Base-by-base conservation (phyloP, 1,140 invertebrate species). In the Conus betulinus region DNA sequence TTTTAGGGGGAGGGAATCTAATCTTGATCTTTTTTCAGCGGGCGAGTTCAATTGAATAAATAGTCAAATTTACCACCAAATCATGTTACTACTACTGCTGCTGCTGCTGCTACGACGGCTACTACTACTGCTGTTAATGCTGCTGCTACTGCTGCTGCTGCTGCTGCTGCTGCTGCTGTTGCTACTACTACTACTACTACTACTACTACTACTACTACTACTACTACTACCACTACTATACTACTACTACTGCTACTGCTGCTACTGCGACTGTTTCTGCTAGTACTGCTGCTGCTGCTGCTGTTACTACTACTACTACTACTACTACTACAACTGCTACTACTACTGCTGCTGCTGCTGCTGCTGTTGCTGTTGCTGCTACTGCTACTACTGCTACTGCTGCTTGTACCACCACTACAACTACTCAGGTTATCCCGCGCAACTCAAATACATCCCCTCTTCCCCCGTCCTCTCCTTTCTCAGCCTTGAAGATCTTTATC, bases 131-230 rank as follows among this genome's bases (percentile, higher is more conserved):
- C 78, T 25, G 13, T 15, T 11, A 15, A 11, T 81, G 25, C 78
- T 81, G 25, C 3, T 81, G 52, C 78, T 81, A 5, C 39, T 39
- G 39, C 39, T 39, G 39, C 39, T 39, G 3, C 39, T 39, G 39
- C 39, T 39, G 3, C 39, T 39, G 3, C 39, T 39, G 3, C 39
- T 39, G 3, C 39, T 39, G 3, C 39, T 39, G 3, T 5, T 81
- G 5, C 78, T 81, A 81, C 78, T 81, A 5, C 78, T 81, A 5
- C 78, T 81, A 5, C 78, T 81, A 81, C 78, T 81, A 81, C 78
- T 81, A 25, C 78, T 81, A 81, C 25, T 25, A n/a, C 78, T 81
- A 81, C 78, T 25, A n/a, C 25, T 20, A 81, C 25, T 25, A 81
- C 39, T 39, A 39, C 0, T 39, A 39, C 39, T 39, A 39, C 39